Evolutionary conservation across 2,113 vertebrate genomes (phyloP), one percentile per base, ranked within the genome.

Genomic region (Stigmatopora nigra): DNA sequence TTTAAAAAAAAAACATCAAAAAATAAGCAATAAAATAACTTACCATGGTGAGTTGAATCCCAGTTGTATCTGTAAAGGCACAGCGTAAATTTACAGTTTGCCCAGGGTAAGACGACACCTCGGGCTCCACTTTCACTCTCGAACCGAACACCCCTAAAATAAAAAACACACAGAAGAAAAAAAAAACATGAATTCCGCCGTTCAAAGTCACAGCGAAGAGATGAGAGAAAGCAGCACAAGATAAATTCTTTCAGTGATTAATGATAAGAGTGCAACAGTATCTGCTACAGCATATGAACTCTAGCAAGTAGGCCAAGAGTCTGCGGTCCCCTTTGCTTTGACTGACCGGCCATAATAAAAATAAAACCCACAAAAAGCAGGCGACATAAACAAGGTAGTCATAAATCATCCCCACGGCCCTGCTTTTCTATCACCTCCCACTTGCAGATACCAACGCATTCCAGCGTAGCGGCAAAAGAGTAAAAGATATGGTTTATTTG

Each of bases 31-130:
- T 6, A 52, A 73, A 22, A 67, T 70, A 35, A 84, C 84, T 86
- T 38, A 62, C 89, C 78, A 69, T 85, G 55, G 63, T 89, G 68
- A 91, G 87, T 72, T 88, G 84, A 0, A 82, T 86, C 11, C 79
- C 81, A 5, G 76, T 72, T 13, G 80, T 49, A 7, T 87, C 69
- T 1, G 73, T 62, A n/a, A 94, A 92, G 35, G 78, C 75, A 78
- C 93, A 96, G 0, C 88, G 91, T 45, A 96, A 71, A 64, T 71
- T 82, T 65, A 92, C 91, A 0, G 84, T 82, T 67, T 88, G 82
- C 12, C 93, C 93, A 1, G 92, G 88, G 67, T 75, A 87, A 0
- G 92, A 93, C 1, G 53, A 74, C 31, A 94, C 86, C 72, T 93
- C 91, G 0, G 84, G 64, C 3, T 84, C 84, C 52, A 92, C 91